Percentiles rank a stretch among this genome's conserved stretches.
Conservation (phyloP, 2,113 vertebrate genomes). For the Anolis sagrei region DNA sequence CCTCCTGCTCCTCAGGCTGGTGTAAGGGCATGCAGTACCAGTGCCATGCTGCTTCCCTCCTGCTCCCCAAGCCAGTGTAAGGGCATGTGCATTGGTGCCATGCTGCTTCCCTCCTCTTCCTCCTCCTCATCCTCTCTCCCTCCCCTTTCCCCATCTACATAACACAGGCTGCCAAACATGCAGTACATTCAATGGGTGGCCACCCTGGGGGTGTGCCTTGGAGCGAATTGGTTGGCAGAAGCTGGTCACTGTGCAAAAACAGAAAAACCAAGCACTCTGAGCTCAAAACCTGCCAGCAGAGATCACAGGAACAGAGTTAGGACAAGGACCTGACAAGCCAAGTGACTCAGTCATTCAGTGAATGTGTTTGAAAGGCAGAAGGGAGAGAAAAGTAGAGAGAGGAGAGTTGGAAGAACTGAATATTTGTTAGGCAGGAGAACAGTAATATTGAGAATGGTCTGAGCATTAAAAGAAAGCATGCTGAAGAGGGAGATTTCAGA, state of each 20-base stretch:
- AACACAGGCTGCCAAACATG: conserved; percentile 72
- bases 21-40: no score
- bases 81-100: no score
- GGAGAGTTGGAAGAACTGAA: conserved; percentile 34
- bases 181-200: conserved; percentile 67
- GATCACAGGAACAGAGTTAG: conserved; percentile 71
- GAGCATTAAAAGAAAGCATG: conserved; percentile 45
- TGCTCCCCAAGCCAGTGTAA: no score
- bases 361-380: conserved; percentile 42
- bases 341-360: neutral
- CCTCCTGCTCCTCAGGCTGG: no score
- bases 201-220: conserved; percentile 69
- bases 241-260: conserved; percentile 88
- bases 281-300: conserved; percentile 86
- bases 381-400: conserved; percentile 20
- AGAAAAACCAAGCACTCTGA: conserved; percentile 79
- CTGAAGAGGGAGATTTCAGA: conserved; percentile 40
- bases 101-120: conserved; percentile 26
- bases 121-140: neutral
- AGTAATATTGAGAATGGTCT: conserved; percentile 1
- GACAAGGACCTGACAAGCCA: conserved; percentile 25
- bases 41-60: no score
- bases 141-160: conserved; percentile 51
- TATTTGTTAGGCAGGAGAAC: conserved; percentile 34
- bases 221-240: conserved; percentile 82